Evolutionary conservation across 1,140 invertebrate genomes (phyloP).

Genomic region (Pseudobourletiella spinata): DNA sequence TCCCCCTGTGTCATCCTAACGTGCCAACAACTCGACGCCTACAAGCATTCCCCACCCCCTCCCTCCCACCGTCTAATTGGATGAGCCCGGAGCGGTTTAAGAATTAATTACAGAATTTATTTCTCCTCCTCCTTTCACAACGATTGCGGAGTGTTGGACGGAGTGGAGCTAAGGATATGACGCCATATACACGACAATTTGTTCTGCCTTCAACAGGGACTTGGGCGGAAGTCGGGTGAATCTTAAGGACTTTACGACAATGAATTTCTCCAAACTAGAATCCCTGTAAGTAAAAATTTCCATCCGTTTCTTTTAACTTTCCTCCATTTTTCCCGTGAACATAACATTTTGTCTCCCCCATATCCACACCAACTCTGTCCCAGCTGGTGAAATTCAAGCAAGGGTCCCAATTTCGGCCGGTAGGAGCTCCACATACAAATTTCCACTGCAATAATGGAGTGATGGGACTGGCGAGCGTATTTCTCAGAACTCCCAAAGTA

Average conservation of each 20-base stretch:
- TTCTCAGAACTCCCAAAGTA: background rate
- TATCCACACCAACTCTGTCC: background rate
- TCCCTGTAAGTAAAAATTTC: conserved; percentile 24
- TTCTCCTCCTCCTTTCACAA: too few species aligned
- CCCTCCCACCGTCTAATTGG: too few species aligned
- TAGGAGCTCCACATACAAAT: too few species aligned
- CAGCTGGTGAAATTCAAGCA: background rate
- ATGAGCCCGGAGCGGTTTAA: too few species aligned
- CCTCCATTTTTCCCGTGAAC: background rate
- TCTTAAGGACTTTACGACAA: conserved; percentile 13
- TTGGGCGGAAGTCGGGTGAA: conserved; percentile 28
- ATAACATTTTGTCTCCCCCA: background rate
- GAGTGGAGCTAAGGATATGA: too few species aligned
- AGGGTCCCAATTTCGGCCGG: too few species aligned
- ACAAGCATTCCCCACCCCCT: too few species aligned
- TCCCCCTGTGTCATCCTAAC: conserved; percentile 1
- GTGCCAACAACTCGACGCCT: too few species aligned
- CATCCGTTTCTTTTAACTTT: background rate
- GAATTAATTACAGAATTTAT: too few species aligned
- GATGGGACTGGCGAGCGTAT: too few species aligned
- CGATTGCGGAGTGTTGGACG: too few species aligned
- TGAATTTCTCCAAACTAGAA: conserved; percentile 16
- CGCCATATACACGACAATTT: background rate
- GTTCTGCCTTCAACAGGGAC: conserved; percentile 18
- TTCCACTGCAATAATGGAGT: too few species aligned